Base-by-base conservation (phyloP, 2,797 vertebrate species). In the Perodicticus potto region DNA sequence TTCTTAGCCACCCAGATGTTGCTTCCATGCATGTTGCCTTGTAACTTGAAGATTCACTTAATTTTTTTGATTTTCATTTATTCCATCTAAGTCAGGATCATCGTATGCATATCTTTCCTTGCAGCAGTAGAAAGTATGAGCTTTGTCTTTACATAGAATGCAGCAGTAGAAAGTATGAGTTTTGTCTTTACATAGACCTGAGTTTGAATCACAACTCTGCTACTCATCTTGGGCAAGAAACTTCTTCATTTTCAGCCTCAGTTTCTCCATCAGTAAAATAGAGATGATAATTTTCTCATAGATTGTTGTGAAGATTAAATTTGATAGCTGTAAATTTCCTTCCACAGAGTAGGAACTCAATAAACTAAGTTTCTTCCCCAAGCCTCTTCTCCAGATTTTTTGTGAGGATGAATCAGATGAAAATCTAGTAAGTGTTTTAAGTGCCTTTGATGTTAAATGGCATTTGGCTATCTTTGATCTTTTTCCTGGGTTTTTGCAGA, bases 401-500 rank as follows among this genome's bases (percentile, higher is more conserved):
- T 92, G 34, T 94, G 74, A 91, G 63, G 72, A 78, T 93, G 34
- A 92, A 93, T 91, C 81, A 78, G 43, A 76, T 69, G 63, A 88
- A 88, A 96, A 93, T 92, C 74, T 93, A 87, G 20, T 93, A 69
- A 85, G 80, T 87, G 27, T 85, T 97, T 81, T 93, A 53, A 96
- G 55, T 80, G 22, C 85, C 87, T 97, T 94, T 84, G 72, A 76
- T 93, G 61, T 95, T 49, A 87, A 96, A 76, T 92, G 77, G 85
- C 83, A 83, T 96, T 93, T 96, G 77, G 89, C 89, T 96, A 93
- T 95, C 94, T 95, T 97, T 96, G 76, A 96, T 97, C 93, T 98
- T 96, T 97, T 89, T 95, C 91, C 85, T 97, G 97, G 94, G 78
- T 97, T 84, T 76, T 97, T 98, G 29, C 98, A 99, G 99, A 99